Conservation (phyloP, 2,888 invertebrate genomes). For the Imbricaverruca yamaguchii region DNA sequence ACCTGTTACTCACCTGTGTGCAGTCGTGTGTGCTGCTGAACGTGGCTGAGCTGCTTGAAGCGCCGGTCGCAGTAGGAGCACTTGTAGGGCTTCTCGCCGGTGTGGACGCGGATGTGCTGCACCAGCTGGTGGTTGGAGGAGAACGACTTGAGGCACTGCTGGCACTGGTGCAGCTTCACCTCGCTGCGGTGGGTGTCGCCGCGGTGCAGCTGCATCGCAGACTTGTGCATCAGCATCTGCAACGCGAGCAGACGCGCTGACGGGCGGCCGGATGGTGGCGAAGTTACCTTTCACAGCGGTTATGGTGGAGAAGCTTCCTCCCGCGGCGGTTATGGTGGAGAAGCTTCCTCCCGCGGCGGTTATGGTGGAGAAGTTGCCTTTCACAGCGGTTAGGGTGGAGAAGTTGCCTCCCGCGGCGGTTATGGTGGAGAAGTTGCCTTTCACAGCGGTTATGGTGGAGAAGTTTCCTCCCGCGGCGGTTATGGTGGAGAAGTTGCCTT, state of each 20-base stretch:
- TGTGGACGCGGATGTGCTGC: slow-evolving; percentile 93
- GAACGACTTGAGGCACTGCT: slow-evolving; percentile 95
- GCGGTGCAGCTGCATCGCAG: slow-evolving; percentile 92
- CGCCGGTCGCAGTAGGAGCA: slow-evolving; percentile 94
- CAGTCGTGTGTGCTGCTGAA: slow-evolving; percentile 90
- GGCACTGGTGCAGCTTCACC: slow-evolving; percentile 88
- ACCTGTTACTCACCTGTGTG: slow-evolving; percentile 73
- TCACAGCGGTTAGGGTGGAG: too few relatives aligned
- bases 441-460: too few relatives aligned
- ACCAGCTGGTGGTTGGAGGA: slow-evolving; percentile 92
- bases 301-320: too few relatives aligned
- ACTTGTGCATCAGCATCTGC: slow-evolving; percentile 96
- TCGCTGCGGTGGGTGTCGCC: slow-evolving; percentile 81
- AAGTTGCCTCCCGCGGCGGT: too few relatives aligned
- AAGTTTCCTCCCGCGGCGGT: too few relatives aligned
- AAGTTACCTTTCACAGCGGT: too few relatives aligned
- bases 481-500: too few relatives aligned
- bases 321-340: too few relatives aligned
- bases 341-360: too few relatives aligned
- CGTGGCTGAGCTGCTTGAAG: slow-evolving; percentile 94
- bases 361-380: too few relatives aligned
- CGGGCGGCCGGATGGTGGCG: too few relatives aligned
- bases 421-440: too few relatives aligned
- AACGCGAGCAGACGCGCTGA: neutral
- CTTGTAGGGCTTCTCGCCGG: slow-evolving; percentile 96